A percentile compares a stretch with the other conserved stretches of the same genome.
Evolutionary conservation across 2,113 vertebrate species (phyloP).

Genomic region (Gorsachius goisagi): DNA sequence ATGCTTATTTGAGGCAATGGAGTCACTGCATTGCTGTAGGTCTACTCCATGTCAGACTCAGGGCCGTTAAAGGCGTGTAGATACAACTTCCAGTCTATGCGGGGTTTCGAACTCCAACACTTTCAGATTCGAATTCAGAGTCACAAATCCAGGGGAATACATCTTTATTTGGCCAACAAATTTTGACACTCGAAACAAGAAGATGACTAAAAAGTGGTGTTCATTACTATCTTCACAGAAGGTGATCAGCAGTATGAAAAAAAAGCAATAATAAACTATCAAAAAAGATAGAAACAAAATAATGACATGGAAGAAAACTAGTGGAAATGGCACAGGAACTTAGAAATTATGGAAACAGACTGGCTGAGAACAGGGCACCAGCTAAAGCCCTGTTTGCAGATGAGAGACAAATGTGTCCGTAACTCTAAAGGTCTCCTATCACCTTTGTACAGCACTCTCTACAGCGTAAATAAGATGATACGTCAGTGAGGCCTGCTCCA

Average conservation of each 20-base stretch:
- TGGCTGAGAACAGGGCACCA: not conserved
- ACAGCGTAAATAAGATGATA: not conserved
- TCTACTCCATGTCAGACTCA: not conserved
- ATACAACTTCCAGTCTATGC: not conserved
- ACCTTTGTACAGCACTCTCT: conserved; percentile 13
- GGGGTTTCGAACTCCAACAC: not conserved
- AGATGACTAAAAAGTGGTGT: not conserved
- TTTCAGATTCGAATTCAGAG: not conserved
- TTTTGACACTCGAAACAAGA: not conserved
- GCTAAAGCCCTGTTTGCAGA: not conserved
- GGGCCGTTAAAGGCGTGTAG: not conserved
- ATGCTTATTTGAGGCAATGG: not conserved
- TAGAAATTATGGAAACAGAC: not conserved
- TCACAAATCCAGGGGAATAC: not conserved
- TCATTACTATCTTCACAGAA: not conserved
- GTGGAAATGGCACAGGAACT: not conserved
- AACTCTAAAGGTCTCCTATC: not conserved
- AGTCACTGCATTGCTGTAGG: not conserved
- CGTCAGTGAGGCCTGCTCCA: conserved; percentile 1
- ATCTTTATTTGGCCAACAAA: not conserved
- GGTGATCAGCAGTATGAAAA: not conserved
- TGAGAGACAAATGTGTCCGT: not conserved
- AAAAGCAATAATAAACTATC: not conserved
- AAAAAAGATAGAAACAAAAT: not conserved
- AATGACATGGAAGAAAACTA: not conserved